phyloP scores from a whole-genome alignment of 2,113 vertebrate species.

The Crotophaga sulcirostris region DNA sequence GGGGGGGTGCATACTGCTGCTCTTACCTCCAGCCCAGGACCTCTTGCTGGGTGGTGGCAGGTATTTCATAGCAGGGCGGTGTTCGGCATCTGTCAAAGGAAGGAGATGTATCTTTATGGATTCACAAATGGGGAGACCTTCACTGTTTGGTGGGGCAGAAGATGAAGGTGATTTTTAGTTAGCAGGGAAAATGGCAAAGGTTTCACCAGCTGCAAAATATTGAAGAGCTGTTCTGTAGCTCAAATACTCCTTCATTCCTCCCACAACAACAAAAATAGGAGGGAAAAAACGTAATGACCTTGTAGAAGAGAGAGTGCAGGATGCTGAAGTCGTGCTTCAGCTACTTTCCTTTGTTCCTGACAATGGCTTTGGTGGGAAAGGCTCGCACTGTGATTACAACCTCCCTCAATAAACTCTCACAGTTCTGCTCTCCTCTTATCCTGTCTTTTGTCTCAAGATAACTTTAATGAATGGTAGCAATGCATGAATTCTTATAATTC shows the following conservation, averaged over 20 bases:
- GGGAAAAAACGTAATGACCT: neutral
- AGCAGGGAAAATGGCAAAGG: neutral
- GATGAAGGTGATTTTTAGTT: neutral
- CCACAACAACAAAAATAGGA: neutral
- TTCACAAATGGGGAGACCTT: neutral
- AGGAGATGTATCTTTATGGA: neutral
- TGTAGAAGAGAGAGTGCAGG: neutral
- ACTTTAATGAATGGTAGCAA: neutral
- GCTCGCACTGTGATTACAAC: neutral
- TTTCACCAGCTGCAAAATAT: neutral
- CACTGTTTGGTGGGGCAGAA: neutral
- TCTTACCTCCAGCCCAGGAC: neutral
- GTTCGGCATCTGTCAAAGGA: constrained; percentile 54
- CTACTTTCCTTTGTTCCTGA: neutral
- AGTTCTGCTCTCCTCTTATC: neutral
- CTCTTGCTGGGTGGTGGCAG: constrained; percentile 45
- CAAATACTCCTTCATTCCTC: neutral
- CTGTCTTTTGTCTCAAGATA: neutral
- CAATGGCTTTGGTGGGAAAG: neutral
- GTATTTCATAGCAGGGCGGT: constrained; percentile 51
- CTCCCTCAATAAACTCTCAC: neutral
- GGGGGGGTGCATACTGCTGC: neutral
- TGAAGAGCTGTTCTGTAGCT: neutral
- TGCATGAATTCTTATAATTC: neutral
- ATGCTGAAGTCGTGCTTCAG: neutral